phyloP scores from a whole-genome alignment of 1,140 invertebrate species.

The Anoplophora glabripennis region DNA sequence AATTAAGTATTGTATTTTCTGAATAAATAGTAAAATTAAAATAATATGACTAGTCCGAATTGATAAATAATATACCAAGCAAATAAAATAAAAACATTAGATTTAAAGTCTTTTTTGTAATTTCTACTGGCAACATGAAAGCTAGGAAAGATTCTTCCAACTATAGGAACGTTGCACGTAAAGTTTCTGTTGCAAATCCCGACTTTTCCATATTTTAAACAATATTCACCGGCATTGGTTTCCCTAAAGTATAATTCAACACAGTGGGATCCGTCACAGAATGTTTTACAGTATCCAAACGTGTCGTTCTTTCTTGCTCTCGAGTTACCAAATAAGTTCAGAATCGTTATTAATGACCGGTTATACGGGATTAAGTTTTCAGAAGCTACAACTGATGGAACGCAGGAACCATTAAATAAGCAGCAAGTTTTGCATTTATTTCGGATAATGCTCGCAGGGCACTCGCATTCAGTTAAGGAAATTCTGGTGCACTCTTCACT shows the following conservation, averaged over 20 bases:
- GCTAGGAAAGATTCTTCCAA: no score
- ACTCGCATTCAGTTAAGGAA: slow-evolving; percentile 27
- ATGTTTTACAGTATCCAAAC: slow-evolving; percentile 10
- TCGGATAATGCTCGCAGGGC: neutral
- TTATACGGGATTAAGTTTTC: slow-evolving; percentile 1
- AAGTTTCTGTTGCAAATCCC: slow-evolving; percentile 14
- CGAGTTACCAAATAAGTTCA: neutral
- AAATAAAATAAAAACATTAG: no score
- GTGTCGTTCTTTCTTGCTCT: neutral
- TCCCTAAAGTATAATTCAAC: slow-evolving; percentile 16
- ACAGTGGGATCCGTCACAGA: slow-evolving; percentile 16
- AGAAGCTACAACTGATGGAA: slow-evolving; percentile 11
- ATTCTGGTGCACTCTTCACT: slow-evolving; percentile 34
- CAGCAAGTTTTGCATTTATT: slow-evolving; percentile 29
- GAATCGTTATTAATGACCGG: neutral
- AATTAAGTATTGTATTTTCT: no score
- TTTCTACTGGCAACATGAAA: no score
- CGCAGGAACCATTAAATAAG: slow-evolving; percentile 15
- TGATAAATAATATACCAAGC: no score
- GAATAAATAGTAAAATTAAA: no score
- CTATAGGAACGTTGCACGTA: slow-evolving; percentile 8
- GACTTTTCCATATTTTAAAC: slow-evolving; percentile 22
- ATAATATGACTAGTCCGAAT: no score
- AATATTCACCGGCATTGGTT: slow-evolving; percentile 18
- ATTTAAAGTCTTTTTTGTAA: no score